Base-by-base conservation (phyloP, 2,113 vertebrate genomes). In the Dasyornis broadbenti region DNA sequence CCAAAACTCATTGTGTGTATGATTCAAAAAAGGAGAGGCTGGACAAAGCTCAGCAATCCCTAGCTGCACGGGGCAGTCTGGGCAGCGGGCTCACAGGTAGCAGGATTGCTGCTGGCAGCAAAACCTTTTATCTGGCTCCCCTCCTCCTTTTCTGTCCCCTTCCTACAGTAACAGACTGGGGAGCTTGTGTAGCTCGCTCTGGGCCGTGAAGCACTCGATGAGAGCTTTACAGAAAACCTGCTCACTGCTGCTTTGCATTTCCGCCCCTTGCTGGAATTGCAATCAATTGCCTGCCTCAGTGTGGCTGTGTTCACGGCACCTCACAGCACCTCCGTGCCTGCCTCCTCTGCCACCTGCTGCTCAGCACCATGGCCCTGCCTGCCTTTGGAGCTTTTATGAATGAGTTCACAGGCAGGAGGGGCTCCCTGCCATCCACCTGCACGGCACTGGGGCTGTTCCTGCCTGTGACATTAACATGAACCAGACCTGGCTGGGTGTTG, bases 161-260 rank as follows among this genome's bases (percentile, higher is more conserved):
- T 52, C 37, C 79, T 40, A 22, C 35, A 40, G 8, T 1, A 53
- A 19, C 56, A 59, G 47, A 9, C 18, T 6, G 44, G 42, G 47
- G 20, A 72, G 22, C 10, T 39, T 71, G 73, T 47, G 23, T 52
- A 68, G 44, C 59, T 72, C 0, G 0, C 31, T 31, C 50, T 50
- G 53, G 57, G 30, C 50, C 0, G 0, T 60, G 63, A 84, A 54
- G 7, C 13, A 13, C 37, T 75, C 2, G 0, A 1, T 21, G 26
- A 59, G 22, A 79, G 37, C 31, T 81, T 87, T 75, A 79, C 14
- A 8, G 47, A 71, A 88, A 94, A 63, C 64, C 44, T 89, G 42
- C 30, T 52, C 40, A 20, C 26, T 71, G 42, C 42, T 90, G 47
- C 63, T 89, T 83, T 70, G 31, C 30, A 6, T 44, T 92, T 79